A percentile compares a stretch with the other conserved stretches of the same genome.
These are phyloP conservation scores for Solenodon paradoxus DNA, from an alignment of 2,113 vertebrate species.

Conservation along the genomic window DNA sequence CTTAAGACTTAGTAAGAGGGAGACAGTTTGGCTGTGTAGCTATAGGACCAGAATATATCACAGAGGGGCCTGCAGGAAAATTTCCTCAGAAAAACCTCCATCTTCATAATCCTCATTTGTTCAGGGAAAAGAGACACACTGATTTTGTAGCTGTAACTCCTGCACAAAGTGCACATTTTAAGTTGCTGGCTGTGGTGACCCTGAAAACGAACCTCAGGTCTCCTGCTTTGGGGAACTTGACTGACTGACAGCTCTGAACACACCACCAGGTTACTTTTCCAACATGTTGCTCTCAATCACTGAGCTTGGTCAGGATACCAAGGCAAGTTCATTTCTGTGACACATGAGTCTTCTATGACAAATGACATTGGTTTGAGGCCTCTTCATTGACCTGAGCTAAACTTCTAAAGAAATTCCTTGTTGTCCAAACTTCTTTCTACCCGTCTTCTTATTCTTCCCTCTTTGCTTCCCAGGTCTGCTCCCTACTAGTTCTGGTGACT, in stretches of 20 bases:
- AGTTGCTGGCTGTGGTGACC: background rate
- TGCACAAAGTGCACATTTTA: background rate
- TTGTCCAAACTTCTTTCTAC: background rate
- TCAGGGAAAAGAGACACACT: background rate
- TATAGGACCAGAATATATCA: background rate
- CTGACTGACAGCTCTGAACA: background rate
- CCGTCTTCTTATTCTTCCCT: background rate
- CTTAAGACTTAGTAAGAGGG: background rate
- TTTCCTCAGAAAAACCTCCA: background rate
- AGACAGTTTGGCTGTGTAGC: background rate
- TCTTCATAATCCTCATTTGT: background rate
- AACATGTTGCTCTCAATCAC: background rate
- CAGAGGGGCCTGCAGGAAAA: background rate
- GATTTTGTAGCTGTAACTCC: background rate
- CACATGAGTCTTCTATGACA: background rate
- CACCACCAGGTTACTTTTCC: background rate
- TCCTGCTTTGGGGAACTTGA: background rate
- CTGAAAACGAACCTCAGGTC: background rate
- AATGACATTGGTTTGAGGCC: background rate
- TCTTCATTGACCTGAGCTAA: background rate
- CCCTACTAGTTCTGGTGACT: too few relatives aligned
- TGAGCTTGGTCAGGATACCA: background rate
- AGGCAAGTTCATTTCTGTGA: background rate
- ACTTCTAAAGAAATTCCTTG: background rate
- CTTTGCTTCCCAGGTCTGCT: background rate